Conservation (phyloP, 2,113 vertebrate genomes). For the Takifugu bimaculatus region DNA sequence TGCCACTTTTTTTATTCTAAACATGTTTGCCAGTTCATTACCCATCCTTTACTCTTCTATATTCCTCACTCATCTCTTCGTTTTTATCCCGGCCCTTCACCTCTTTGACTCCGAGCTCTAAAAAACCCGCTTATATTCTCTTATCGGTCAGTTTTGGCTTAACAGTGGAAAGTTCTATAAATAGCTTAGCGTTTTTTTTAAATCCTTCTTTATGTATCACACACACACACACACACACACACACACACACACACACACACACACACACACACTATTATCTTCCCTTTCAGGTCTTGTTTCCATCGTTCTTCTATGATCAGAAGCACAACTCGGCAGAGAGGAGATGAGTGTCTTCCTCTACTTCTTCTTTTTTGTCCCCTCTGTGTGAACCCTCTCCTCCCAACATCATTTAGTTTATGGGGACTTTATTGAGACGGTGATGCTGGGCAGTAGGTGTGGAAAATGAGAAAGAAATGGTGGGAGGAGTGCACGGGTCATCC, state of each 20-base stretch:
- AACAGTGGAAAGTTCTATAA: constrained; percentile 31
- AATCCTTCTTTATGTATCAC: constrained; percentile 1
- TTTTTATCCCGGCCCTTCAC: constrained; percentile 34
- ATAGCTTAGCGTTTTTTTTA: constrained; percentile 7
- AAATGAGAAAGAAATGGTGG: constrained; percentile 27
- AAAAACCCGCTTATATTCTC: neutral
- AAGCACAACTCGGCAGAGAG: constrained; percentile 38
- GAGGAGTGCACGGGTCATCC: constrained; percentile 14
- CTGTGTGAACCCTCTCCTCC: constrained; percentile 1
- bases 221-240: constrained; percentile 11
- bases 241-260: constrained; percentile 6
- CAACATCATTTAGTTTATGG: constrained; percentile 28
- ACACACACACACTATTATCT: constrained; percentile 21
- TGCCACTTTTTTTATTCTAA: constrained; percentile 14
- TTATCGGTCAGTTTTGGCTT: constrained; percentile 32
- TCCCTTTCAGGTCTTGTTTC: constrained; percentile 21
- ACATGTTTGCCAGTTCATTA: constrained; percentile 12
- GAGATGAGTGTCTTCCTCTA: constrained; percentile 39
- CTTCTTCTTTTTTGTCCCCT: constrained; percentile 17
- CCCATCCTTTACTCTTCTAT: constrained; percentile 8
- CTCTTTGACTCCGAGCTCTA: constrained; percentile 17
- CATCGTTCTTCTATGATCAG: constrained; percentile 35
- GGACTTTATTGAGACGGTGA: constrained; percentile 20
- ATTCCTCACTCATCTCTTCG: neutral
- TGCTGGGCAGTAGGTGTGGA: constrained; percentile 8